Percentiles rank a stretch among this genome's conserved stretches.
phyloP scores from a whole-genome alignment of 2,888 invertebrate species.

The Melipona beecheii region DNA sequence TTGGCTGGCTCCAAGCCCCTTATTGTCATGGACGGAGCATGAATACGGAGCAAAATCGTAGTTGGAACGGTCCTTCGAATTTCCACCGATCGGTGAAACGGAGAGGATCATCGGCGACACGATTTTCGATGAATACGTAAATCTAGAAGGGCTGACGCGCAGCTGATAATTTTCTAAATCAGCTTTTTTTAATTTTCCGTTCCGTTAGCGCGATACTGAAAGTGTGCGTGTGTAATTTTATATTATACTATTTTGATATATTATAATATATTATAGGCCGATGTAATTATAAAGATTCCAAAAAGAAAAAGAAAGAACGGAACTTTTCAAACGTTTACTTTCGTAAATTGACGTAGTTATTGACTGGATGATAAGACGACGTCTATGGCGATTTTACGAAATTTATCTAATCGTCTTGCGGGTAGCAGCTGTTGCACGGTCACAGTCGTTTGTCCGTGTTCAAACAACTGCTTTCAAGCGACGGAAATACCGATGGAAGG shows the following conservation, averaged over 20 bases:
- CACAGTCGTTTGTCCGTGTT: slow-evolving; percentile 38
- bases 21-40: slow-evolving; percentile 56
- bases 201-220: no score
- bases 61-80: slow-evolving; percentile 26
- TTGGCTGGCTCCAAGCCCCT: slow-evolving; percentile 44
- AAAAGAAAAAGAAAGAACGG: neutral
- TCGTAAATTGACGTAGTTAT: no score
- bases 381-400: slow-evolving; percentile 4
- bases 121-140: neutral
- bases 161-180: neutral
- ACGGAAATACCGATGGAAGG: neutral
- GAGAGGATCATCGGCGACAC: neutral
- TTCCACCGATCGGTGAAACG: slow-evolving; percentile 1
- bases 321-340: neutral
- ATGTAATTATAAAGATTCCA: neutral
- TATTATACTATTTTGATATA: no score
- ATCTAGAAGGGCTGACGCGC: neutral
- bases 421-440: slow-evolving; percentile 36
- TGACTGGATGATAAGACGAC: neutral
- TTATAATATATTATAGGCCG: neutral
- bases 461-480: slow-evolving; percentile 20
- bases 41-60: slow-evolving; percentile 44
- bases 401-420: slow-evolving; percentile 18
- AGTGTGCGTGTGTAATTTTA: no score
- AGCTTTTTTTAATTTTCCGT: no score